Percentiles rank a stretch among this genome's conserved stretches.
Evolutionary conservation across 1,140 invertebrate species (phyloP).

Genomic region (Charaxes varanes): DNA sequence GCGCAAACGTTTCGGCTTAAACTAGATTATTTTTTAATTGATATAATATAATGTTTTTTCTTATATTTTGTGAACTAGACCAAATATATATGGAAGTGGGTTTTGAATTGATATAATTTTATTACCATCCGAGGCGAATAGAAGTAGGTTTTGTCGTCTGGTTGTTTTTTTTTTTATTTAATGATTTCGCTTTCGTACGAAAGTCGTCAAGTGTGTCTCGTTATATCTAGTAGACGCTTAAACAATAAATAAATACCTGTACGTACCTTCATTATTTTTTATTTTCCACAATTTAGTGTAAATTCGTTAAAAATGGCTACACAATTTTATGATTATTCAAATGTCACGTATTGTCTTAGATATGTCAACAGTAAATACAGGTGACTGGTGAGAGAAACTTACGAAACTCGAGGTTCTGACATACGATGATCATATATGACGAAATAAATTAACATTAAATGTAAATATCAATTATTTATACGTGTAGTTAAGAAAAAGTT

Average conservation of each 20-base stretch:
- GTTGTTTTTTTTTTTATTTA: conserved; percentile 41
- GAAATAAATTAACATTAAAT: too few relatives aligned
- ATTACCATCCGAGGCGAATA: conserved; percentile 41
- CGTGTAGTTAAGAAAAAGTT: too few relatives aligned
- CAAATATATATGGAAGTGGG: conserved; percentile 58
- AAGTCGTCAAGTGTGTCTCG: conserved; percentile 59
- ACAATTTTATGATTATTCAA: too few relatives aligned
- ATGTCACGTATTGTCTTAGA: too few relatives aligned
- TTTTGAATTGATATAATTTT: conserved; percentile 49
- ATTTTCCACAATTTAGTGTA: conserved; percentile 25
- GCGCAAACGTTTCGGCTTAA: too few relatives aligned
- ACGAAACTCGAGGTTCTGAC: too few relatives aligned
- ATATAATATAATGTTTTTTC: conserved; percentile 14
- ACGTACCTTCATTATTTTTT: conserved; percentile 53
- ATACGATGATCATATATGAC: too few relatives aligned
- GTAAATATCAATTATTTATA: too few relatives aligned
- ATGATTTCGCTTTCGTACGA: conserved; percentile 50
- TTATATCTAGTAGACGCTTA: conserved; percentile 66
- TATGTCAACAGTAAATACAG: too few relatives aligned
- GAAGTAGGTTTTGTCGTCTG: conserved; percentile 43
- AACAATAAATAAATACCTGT: conserved; percentile 70
- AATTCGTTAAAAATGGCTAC: too few relatives aligned
- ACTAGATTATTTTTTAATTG: conserved; percentile 13
- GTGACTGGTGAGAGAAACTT: too few relatives aligned
- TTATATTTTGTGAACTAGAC: conserved; percentile 45